These are phyloP conservation scores for Ametastegia equiseti DNA, from an alignment of 2,888 invertebrate species.

Conservation along the genomic window DNA sequence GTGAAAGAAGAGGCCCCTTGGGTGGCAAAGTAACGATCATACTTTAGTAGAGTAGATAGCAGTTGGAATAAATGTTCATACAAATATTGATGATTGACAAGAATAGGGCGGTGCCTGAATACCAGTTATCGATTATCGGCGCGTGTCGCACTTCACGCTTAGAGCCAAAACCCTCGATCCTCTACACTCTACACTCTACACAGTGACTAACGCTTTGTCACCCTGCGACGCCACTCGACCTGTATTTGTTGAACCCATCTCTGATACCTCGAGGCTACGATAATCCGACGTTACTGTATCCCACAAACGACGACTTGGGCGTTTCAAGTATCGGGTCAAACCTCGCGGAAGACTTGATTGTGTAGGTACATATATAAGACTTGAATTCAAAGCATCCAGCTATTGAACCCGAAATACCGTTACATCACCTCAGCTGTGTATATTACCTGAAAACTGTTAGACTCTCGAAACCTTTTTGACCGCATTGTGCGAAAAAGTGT, in stretches of 20 bases:
- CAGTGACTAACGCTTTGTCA: constrained; percentile 26
- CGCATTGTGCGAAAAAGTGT: background rate
- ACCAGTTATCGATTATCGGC: constrained; percentile 29
- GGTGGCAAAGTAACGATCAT: background rate
- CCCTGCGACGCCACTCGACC: constrained; percentile 28
- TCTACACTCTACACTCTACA: background rate
- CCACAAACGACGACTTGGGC: background rate
- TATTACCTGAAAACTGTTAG: background rate
- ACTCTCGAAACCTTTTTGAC: background rate
- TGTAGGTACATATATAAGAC: constrained; percentile 2
- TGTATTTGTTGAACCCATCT: constrained; percentile 37
- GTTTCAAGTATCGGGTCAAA: constrained; percentile 12
- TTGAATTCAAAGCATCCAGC: constrained; percentile 8
- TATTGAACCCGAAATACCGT: background rate
- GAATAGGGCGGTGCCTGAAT: constrained; percentile 11
- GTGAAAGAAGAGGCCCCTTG: background rate
- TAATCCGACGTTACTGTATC: constrained; percentile 1
- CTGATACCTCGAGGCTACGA: constrained; percentile 9
- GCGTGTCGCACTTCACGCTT: constrained; percentile 22
- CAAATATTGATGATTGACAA: constrained; percentile 40
- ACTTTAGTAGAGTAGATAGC: background rate
- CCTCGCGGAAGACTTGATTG: constrained; percentile 2
- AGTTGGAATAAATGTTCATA: constrained; percentile 20
- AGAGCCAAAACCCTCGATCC: background rate
- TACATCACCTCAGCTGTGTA: background rate